Conservation (phyloP, 2,888 invertebrate species). For the Dasysyrphus albostriatus region DNA sequence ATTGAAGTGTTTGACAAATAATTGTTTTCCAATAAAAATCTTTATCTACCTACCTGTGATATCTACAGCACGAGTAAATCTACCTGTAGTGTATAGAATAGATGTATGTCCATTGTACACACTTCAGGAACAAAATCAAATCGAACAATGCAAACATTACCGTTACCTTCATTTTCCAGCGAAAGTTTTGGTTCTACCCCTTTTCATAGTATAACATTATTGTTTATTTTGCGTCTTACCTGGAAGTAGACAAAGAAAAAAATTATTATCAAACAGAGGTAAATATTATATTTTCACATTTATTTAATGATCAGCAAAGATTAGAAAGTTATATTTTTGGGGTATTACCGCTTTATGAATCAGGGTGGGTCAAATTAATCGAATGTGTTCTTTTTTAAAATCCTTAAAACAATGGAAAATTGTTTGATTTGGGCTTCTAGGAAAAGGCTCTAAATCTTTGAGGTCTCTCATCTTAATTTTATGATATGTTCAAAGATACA, state of each 20-base stretch:
- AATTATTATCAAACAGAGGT: neutral
- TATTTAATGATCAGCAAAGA: neutral
- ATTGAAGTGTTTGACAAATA: neutral
- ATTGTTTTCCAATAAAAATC: neutral
- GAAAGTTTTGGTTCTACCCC: neutral
- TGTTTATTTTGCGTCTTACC: slow-evolving; percentile 39
- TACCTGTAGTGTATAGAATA: neutral
- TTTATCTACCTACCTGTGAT: neutral
- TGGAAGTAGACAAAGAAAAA: slow-evolving; percentile 45
- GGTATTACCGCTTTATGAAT: neutral
- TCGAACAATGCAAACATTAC: slow-evolving; percentile 37
- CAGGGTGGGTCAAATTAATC: no score
- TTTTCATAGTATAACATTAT: neutral
- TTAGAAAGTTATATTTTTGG: neutral
- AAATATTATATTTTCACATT: neutral
- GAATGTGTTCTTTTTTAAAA: no score
- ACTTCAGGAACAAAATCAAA: neutral
- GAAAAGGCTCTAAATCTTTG: no score
- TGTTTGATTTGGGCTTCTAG: no score
- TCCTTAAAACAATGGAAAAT: no score
- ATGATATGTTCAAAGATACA: no score
- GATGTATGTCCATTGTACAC: neutral
- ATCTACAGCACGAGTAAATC: neutral
- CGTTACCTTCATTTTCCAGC: slow-evolving; percentile 3
- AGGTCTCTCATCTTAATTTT: no score